Percentiles rank a stretch among this genome's conserved stretches.
These are phyloP conservation scores for Hypselothyrea guttata DNA, from an alignment of 2,888 invertebrate species.

Conservation along the genomic window DNA sequence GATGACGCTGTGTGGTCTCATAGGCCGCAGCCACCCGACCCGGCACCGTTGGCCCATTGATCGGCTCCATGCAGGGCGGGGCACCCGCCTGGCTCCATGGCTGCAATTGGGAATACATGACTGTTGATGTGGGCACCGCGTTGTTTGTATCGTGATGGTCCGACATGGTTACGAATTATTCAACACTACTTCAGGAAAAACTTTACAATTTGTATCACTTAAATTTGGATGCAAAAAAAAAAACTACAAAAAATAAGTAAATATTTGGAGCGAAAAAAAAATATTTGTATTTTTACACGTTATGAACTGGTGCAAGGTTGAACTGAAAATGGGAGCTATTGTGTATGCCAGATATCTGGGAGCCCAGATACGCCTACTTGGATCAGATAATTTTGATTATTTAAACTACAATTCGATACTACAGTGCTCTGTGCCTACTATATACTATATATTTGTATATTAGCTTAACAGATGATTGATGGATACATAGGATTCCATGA, in stretches of 20 bases:
- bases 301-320: too few species aligned
- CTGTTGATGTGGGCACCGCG: constrained; percentile 63
- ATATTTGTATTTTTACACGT: background rate
- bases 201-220: constrained; percentile 48
- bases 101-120: constrained; percentile 86
- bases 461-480: constrained; percentile 2
- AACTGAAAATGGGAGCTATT: too few species aligned
- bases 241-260: constrained; percentile 6
- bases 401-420: too few species aligned
- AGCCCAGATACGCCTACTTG: too few species aligned
- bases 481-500: constrained; percentile 82
- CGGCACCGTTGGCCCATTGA: constrained; percentile 85
- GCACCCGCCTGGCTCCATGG: constrained; percentile 87
- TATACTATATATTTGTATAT: too few species aligned
- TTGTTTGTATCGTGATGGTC: constrained; percentile 23
- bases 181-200: background rate
- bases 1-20: constrained; percentile 88
- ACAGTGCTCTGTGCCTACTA: too few species aligned
- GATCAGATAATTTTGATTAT: background rate
- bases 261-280: constrained; percentile 6
- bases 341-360: too few species aligned
- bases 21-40: constrained; percentile 87
- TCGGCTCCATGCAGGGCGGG: constrained; percentile 86
- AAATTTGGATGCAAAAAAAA: constrained; percentile 37
- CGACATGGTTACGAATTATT: constrained; percentile 30